Percentiles rank a stretch among this genome's conserved stretches.
Conservation (phyloP, 64 coral and sea anemone genomes). For the Cladopsammia gracilis region DNA sequence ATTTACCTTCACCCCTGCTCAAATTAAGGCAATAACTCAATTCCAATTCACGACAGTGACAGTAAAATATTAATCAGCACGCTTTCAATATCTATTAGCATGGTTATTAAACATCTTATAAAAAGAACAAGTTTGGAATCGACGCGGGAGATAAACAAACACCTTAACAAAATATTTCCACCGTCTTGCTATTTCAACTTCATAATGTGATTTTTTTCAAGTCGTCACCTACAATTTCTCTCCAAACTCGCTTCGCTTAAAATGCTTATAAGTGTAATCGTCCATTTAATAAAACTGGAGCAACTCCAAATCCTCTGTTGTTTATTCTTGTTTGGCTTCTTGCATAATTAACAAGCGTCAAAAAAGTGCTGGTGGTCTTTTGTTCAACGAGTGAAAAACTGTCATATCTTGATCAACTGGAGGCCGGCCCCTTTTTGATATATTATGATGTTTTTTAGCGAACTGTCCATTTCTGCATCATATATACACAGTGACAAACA, state of each 20-base stretch:
- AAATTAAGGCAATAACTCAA: background rate
- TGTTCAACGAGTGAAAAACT: background rate
- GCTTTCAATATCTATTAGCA: background rate
- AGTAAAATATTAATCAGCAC: background rate
- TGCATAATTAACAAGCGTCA: conserved; percentile 26
- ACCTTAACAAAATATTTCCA: too few relatives aligned
- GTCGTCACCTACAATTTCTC: too few relatives aligned
- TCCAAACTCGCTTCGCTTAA: too few relatives aligned
- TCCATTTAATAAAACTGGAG: background rate
- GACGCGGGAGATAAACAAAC: too few relatives aligned
- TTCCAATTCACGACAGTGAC: background rate
- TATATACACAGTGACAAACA: background rate
- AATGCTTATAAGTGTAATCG: background rate
- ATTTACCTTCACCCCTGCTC: too few relatives aligned
- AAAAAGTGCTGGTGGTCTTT: conserved; percentile 26
- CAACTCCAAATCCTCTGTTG: too few relatives aligned
- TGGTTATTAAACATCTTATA: background rate
- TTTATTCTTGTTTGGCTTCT: background rate
- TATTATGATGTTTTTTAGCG: background rate
- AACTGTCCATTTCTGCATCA: background rate
- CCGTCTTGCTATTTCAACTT: too few relatives aligned
- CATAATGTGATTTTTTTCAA: too few relatives aligned
- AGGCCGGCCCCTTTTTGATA: background rate
- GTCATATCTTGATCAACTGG: background rate
- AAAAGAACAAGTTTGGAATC: too few relatives aligned